phyloP scores from a whole-genome alignment of 2,113 vertebrate species.

The Platichthys flesus region DNA sequence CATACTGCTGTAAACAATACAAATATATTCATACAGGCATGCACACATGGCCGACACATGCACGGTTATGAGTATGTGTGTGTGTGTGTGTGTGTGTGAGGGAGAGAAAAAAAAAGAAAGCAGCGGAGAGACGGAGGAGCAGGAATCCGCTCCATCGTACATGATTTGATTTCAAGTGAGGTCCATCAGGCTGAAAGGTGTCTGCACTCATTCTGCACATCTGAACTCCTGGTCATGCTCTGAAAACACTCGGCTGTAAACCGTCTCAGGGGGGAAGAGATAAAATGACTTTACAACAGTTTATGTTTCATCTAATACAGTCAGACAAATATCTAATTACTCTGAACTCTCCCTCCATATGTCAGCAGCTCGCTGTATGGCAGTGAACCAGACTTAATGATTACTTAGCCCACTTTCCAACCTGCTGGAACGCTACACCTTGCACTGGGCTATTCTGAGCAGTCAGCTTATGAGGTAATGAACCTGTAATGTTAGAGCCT shows the following conservation, averaged over 20 bases:
- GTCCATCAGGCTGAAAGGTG: slow-evolving; percentile 44
- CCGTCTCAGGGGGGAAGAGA: slow-evolving; percentile 9
- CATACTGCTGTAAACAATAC: slow-evolving; percentile 26
- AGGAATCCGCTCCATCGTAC: slow-evolving; percentile 50
- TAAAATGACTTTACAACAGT: slow-evolving; percentile 34
- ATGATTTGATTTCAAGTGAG: slow-evolving; percentile 42
- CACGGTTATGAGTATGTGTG: slow-evolving; percentile 12
- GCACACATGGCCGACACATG: slow-evolving; percentile 62
- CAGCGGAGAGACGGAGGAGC: slow-evolving; percentile 20
- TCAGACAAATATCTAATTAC: slow-evolving; percentile 57
- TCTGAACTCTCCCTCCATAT: slow-evolving; percentile 17
- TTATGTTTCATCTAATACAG: slow-evolving; percentile 46
- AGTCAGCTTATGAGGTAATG: background rate
- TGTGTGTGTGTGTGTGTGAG: background rate
- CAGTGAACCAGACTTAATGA: slow-evolving; percentile 56
- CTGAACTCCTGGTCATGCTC: slow-evolving; percentile 32
- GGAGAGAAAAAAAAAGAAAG: slow-evolving; percentile 2
- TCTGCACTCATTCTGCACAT: slow-evolving; percentile 6
- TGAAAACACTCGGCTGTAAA: slow-evolving; percentile 29
- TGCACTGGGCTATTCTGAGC: slow-evolving; percentile 45
- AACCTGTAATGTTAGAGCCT: slow-evolving; percentile 4
- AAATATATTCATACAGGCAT: slow-evolving; percentile 34
- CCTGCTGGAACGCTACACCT: slow-evolving; percentile 32
- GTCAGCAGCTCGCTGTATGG: slow-evolving; percentile 52
- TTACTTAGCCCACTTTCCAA: slow-evolving; percentile 30